Evolutionary conservation across 2,888 invertebrate species (phyloP).

Genomic region (Ophraella communa): DNA sequence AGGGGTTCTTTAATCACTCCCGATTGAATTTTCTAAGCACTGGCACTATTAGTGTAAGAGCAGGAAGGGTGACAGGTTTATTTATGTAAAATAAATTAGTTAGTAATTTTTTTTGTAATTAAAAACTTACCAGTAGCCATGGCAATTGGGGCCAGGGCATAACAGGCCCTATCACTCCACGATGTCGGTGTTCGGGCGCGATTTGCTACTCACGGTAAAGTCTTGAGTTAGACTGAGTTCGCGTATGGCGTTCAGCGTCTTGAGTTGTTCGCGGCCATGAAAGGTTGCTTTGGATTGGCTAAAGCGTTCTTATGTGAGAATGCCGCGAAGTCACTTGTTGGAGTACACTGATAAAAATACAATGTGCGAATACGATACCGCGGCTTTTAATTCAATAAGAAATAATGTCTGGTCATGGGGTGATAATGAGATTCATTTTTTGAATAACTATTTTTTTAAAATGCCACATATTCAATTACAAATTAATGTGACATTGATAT

Average conservation of each 20-base stretch:
- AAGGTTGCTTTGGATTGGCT: conserved; percentile 45
- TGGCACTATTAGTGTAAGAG: conserved; percentile 27
- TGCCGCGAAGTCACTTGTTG: conserved; percentile 34
- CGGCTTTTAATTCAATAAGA: conserved; percentile 1
- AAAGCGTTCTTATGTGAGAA: conserved; percentile 44
- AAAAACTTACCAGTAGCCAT: conserved; percentile 52
- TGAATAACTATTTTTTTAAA: not conserved
- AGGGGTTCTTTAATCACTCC: conserved; percentile 1
- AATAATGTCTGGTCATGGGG: not conserved
- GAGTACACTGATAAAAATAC: conserved; percentile 17
- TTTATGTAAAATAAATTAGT: conserved; percentile 23
- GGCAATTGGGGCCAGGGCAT: conserved; percentile 51
- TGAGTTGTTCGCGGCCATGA: conserved; percentile 47
- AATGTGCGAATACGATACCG: not conserved
- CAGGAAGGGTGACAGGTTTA: conserved; percentile 8
- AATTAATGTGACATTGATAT: not conserved
- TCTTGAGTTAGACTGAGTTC: conserved; percentile 51
- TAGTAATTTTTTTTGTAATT: conserved; percentile 19
- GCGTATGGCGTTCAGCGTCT: conserved; percentile 48
- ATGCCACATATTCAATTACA: too few relatives aligned
- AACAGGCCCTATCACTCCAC: conserved; percentile 51
- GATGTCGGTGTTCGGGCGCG: conserved; percentile 41
- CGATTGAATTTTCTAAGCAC: conserved; percentile 26
- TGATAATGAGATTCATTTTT: not conserved
- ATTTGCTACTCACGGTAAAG: conserved; percentile 50